These are phyloP conservation scores for Drosophila grimshawi DNA, from an alignment of 1,140 invertebrate genomes.

Conservation along the genomic window DNA sequence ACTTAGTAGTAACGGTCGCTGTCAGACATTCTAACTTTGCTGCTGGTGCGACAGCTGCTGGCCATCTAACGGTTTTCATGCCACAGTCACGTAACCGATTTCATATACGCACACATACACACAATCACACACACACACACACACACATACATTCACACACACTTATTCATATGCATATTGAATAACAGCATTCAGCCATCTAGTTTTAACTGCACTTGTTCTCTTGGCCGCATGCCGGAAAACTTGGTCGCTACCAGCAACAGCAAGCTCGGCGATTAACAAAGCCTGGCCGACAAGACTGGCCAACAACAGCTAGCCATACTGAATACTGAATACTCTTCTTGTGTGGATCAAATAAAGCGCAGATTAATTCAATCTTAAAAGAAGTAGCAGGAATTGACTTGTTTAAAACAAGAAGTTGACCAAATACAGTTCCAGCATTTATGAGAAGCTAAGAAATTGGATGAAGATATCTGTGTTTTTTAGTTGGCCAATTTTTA, in stretches of 20 bases:
- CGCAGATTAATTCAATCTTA: not conserved
- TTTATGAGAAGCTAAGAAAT: too few relatives aligned
- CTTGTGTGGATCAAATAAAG: not conserved
- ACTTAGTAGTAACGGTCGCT: slow-evolving; percentile 57
- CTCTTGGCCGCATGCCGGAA: slow-evolving; percentile 56
- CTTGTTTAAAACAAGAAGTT: too few relatives aligned
- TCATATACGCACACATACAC: slow-evolving; percentile 51
- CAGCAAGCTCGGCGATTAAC: slow-evolving; percentile 20
- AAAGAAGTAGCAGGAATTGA: too few relatives aligned
- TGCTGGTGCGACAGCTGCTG: slow-evolving; percentile 68
- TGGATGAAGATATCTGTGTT: too few relatives aligned
- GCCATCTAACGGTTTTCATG: slow-evolving; percentile 70
- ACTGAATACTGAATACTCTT: not conserved
- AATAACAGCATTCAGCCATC: slow-evolving; percentile 64
- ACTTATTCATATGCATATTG: slow-evolving; percentile 65
- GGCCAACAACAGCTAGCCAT: slow-evolving; percentile 10
- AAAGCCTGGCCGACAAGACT: slow-evolving; percentile 15
- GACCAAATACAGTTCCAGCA: too few relatives aligned
- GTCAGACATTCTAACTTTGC: slow-evolving; percentile 41
- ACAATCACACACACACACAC: slow-evolving; percentile 34
- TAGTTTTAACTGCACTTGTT: slow-evolving; percentile 70
- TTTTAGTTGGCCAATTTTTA: too few relatives aligned
- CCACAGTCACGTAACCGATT: slow-evolving; percentile 74
- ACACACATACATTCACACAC: slow-evolving; percentile 16
- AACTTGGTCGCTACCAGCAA: slow-evolving; percentile 49